A percentile compares a stretch with the other conserved stretches of the same genome.
Evolutionary conservation across 2,888 invertebrate genomes (phyloP).

Genomic region (Tortricodes alternella): DNA sequence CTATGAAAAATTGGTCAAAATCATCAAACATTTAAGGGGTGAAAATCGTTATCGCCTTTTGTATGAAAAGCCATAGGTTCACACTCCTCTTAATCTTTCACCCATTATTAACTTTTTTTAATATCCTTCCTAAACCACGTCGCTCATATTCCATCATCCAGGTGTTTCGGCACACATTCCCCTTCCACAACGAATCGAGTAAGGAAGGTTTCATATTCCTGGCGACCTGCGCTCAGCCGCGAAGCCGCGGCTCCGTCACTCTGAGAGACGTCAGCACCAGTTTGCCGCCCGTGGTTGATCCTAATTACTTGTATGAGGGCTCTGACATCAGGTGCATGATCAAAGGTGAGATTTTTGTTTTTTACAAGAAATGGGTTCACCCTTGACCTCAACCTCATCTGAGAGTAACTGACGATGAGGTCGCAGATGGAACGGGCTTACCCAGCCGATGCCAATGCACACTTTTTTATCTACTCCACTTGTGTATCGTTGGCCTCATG

Average conservation of each 20-base stretch:
- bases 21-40: too few species aligned
- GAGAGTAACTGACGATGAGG: too few species aligned
- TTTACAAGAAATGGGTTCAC: not conserved
- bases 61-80: too few species aligned
- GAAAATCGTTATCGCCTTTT: too few species aligned
- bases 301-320: constrained; percentile 86
- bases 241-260: constrained; percentile 86
- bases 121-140: not conserved
- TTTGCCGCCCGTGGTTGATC: constrained; percentile 86
- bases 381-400: too few species aligned
- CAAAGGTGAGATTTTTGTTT: constrained; percentile 68
- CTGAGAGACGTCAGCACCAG: constrained; percentile 81
- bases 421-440: too few species aligned
- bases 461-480: too few species aligned
- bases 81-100: too few species aligned
- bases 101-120: too few species aligned
- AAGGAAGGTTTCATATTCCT: constrained; percentile 88
- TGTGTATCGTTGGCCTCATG: too few species aligned
- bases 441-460: too few species aligned
- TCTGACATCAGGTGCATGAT: constrained; percentile 85
- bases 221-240: constrained; percentile 86
- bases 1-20: too few species aligned
- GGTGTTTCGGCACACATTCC: constrained; percentile 86
- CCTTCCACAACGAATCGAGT: constrained; percentile 83
- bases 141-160: constrained; percentile 41